phyloP scores from a whole-genome alignment of 2,113 vertebrate species.

The Bos indicus region DNA sequence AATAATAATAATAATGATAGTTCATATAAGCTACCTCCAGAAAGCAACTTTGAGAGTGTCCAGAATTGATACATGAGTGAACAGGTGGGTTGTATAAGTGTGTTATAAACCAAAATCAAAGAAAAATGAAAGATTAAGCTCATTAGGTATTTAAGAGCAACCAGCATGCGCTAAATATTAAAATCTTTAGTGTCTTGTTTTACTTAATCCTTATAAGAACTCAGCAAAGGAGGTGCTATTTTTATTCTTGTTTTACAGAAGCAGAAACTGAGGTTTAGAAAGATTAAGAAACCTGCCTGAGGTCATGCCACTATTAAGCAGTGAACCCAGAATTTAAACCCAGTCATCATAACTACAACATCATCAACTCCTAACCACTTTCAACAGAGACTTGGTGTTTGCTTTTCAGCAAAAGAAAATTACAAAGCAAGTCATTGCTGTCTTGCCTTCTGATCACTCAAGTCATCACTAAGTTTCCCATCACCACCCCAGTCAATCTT shows the following conservation, averaged over 20 bases:
- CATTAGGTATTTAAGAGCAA: not conserved
- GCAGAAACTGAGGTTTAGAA: not conserved
- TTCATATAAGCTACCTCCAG: not conserved
- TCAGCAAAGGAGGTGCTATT: not conserved
- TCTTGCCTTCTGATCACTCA: not conserved
- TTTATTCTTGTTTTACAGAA: not conserved
- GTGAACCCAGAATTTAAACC: not conserved
- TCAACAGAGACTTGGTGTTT: not conserved
- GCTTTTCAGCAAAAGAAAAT: not conserved
- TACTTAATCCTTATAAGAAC: not conserved
- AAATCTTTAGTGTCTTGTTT: not conserved
- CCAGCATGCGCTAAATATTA: not conserved
- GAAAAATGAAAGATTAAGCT: not conserved
- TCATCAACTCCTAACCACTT: not conserved
- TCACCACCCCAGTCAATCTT: not conserved
- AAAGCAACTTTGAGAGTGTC: not conserved
- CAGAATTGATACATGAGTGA: not conserved
- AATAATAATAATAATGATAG: not conserved
- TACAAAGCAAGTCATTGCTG: not conserved
- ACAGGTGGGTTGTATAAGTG: not conserved
- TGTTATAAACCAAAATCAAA: not conserved
- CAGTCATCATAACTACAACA: not conserved
- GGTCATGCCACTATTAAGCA: not conserved
- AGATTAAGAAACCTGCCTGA: not conserved
- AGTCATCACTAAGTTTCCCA: not conserved